Percentiles rank a stretch among this genome's conserved stretches.
phyloP scores from a whole-genome alignment of 2,113 vertebrate species.

The Corapipo altera region DNA sequence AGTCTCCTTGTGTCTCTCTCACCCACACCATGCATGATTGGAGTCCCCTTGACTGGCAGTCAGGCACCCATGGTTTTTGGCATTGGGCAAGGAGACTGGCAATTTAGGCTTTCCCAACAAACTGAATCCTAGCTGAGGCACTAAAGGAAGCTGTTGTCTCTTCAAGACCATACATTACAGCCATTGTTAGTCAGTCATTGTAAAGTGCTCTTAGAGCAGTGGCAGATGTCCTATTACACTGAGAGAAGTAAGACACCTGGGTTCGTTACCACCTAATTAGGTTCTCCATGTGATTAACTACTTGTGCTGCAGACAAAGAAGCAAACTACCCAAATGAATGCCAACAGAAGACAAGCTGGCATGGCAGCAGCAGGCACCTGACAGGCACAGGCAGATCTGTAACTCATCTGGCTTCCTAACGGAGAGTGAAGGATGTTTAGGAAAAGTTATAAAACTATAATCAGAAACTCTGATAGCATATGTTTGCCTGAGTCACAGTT shows the following conservation, averaged over 20 bases:
- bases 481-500: neutral
- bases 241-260: constrained; percentile 70
- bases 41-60: neutral
- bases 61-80: neutral
- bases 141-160: constrained; percentile 24
- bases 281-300: constrained; percentile 72
- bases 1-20: neutral
- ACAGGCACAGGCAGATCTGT: neutral
- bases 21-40: fast-evolving
- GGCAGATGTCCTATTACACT: constrained; percentile 69
- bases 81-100: neutral
- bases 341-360: constrained; percentile 59
- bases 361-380: constrained; percentile 54
- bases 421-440: neutral
- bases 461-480: neutral
- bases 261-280: constrained; percentile 73
- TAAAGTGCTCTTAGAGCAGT: constrained; percentile 65
- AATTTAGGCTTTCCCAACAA: neutral
- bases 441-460: constrained; percentile 12
- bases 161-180: constrained; percentile 61
- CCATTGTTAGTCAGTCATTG: constrained; percentile 69
- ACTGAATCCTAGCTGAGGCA: neutral
- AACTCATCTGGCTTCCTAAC: constrained; percentile 46
- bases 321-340: constrained; percentile 51
- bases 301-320: constrained; percentile 65